Conservation (phyloP, 2,797 vertebrate genomes). For the Kryptopterus vitreolus region DNA sequence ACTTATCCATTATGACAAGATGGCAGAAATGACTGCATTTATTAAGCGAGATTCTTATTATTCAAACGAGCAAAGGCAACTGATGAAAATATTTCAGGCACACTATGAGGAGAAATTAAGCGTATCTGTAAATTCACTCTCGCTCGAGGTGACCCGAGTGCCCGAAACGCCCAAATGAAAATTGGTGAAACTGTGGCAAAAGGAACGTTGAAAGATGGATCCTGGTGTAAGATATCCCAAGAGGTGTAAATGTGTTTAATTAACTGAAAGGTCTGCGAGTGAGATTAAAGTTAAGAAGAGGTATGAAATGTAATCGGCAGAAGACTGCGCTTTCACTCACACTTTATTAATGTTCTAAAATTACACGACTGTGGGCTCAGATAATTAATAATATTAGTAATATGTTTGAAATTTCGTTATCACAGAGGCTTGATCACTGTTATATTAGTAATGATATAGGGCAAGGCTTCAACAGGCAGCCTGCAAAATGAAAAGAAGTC, state of each 20-base stretch:
- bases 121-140: not conserved
- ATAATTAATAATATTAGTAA: conserved; percentile 19
- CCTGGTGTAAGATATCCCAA: conserved; percentile 4
- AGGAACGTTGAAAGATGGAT: conserved; percentile 9
- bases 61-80: no score
- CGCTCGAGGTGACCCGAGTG: not conserved
- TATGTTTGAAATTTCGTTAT: conserved; percentile 6
- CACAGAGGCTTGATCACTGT: not conserved
- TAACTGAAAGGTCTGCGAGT: conserved; percentile 14
- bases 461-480: not conserved
- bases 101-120: not conserved
- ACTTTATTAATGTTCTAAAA: conserved; percentile 23
- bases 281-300: conserved; percentile 29
- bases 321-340: not conserved
- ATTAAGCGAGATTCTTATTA: not conserved
- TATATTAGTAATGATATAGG: not conserved
- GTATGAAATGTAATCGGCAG: conserved; percentile 9
- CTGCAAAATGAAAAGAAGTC: not conserved
- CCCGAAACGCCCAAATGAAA: not conserved
- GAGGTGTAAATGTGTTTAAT: conserved; percentile 21
- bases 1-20: not conserved
- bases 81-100: no score
- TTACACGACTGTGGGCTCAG: not conserved
- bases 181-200: not conserved
- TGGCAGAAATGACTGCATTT: not conserved